Base-by-base conservation (phyloP, 2,113 vertebrate species). In the Platichthys stellatus region DNA sequence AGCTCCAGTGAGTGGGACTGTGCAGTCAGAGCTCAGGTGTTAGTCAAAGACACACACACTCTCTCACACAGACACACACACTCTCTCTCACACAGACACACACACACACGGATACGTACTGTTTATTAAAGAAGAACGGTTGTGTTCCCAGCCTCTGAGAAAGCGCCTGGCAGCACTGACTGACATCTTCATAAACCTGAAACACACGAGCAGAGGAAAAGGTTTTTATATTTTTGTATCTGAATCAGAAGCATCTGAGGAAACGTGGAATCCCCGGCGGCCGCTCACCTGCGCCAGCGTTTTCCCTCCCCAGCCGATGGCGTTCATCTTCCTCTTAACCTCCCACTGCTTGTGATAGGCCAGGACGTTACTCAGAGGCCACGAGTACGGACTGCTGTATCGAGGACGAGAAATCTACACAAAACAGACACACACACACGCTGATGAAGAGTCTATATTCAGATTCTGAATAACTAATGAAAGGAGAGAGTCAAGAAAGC, bases 291-390 rank as follows among this genome's bases (percentile, higher is more conserved):
- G 97, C 71, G 96, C 95, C 53, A 97, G 91, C 0, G 90, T 95
- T 92, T 99, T 99, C 18, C 94, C 95, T 76, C 95, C 97, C 98
- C 98, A 99, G 63, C 97, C 98, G 5, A 99, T 94, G 74, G 98
- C 98, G 47, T 96, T 97, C 96, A 99, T 99, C 93, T 99, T 99
- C 72, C 96, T 93, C 75, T 92, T 96, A 0, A 99, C 89, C 90
- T 99, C 97, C 97, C 97, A 99, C 67, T 98, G 97, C 90, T 98
- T 99, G 94, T 99, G 93, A 89, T 94, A 97, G 80, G 97, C 96
- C 78, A 99, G 93, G 60, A 94, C 74, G 69, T 86, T 91, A 69
- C 84, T 93, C 57, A 95, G 93, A 17, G 94, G 94, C 94, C 94
- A 95, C 0, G 94, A 93, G 82, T 94, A 95, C 0, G 94, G 94